Conservation (phyloP, 1,140 invertebrate genomes). For the Plectus sambesii region DNA sequence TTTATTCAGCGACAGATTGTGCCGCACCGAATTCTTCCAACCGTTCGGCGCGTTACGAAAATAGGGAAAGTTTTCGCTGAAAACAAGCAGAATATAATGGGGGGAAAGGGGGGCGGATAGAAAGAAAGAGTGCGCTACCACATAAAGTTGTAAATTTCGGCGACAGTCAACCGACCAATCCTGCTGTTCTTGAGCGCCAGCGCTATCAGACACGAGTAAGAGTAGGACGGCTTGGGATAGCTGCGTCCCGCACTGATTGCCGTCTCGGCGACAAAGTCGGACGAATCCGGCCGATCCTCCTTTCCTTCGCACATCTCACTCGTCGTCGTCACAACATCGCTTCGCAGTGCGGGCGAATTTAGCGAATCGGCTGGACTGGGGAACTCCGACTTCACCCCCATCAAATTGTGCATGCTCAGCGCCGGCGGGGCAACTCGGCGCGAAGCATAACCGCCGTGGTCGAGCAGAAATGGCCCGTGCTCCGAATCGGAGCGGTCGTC, state of each 20-base stretch:
- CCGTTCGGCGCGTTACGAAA: conserved; percentile 53
- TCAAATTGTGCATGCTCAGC: neutral
- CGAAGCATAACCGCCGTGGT: too few relatives aligned
- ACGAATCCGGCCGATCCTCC: too few relatives aligned
- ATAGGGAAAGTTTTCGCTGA: conserved; percentile 52
- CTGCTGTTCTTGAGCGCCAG: neutral
- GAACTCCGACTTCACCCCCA: too few relatives aligned
- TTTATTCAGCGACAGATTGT: conserved; percentile 54
- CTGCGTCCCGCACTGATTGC: neutral
- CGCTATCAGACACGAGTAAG: neutral
- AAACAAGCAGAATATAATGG: conserved; percentile 3
- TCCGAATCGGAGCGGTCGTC: neutral
- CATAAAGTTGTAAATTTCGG: neutral
- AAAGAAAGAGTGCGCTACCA: too few relatives aligned
- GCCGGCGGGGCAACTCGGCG: too few relatives aligned
- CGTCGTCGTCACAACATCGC: too few relatives aligned
- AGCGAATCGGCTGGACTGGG: too few relatives aligned
- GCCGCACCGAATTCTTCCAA: conserved; percentile 55
- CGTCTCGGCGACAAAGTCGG: neutral
- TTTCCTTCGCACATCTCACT: too few relatives aligned
- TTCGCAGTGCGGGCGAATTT: too few relatives aligned
- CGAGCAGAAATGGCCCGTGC: too few relatives aligned
- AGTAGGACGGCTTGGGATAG: neutral
- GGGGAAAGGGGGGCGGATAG: neutral
- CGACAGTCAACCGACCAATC: neutral